Percentiles rank a stretch among this genome's conserved stretches.
Evolutionary conservation across 2,888 invertebrate species (phyloP).

Genomic region (Mayetiola destructor): DNA sequence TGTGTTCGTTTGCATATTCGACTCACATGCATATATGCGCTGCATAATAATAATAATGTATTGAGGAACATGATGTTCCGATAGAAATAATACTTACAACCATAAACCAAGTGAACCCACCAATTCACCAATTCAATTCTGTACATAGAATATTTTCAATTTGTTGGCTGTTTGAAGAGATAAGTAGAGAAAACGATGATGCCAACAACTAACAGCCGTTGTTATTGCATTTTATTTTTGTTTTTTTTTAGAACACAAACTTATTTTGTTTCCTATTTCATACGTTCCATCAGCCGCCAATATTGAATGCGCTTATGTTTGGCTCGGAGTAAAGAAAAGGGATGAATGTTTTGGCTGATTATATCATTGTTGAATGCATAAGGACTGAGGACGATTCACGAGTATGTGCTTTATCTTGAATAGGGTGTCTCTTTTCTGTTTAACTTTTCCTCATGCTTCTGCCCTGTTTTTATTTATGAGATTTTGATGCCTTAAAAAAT

Average conservation of each 20-base stretch:
- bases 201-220: constrained; percentile 3
- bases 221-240: no score
- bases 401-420: constrained; percentile 9
- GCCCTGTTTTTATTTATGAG: constrained; percentile 10
- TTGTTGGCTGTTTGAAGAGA: constrained; percentile 10
- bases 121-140: not conserved
- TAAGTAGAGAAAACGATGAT: constrained; percentile 4
- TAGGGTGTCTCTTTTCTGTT: no score
- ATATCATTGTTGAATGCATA: no score
- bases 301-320: not conserved
- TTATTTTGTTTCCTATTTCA: not conserved
- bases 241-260: not conserved
- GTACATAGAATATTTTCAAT: not conserved
- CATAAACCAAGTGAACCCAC: not conserved
- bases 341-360: not conserved
- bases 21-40: not conserved
- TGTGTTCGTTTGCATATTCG: no score
- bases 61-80: no score
- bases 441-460: no score
- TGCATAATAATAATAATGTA: no score
- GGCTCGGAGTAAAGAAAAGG: not conserved
- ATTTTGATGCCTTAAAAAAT: constrained; percentile 7
- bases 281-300: not conserved
- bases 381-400: not conserved
- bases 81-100: no score